Conservation (phyloP, 2,797 vertebrate genomes). For the Mallotus villosus region DNA sequence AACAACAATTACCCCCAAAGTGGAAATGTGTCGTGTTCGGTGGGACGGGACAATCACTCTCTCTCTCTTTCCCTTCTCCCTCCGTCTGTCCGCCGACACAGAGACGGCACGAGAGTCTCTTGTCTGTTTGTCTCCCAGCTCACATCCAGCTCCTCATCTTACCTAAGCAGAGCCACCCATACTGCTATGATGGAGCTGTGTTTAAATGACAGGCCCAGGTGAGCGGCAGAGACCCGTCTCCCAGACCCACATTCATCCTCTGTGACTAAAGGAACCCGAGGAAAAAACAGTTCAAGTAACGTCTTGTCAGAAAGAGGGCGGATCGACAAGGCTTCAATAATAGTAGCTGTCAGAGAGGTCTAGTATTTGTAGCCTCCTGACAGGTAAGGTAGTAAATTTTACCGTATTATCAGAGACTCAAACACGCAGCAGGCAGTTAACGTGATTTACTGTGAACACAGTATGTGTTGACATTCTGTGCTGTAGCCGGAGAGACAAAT, state of each 20-base stretch:
- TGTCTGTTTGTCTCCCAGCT: neutral
- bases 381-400: slow-evolving; percentile 66
- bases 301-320: slow-evolving; percentile 74
- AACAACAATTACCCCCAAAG: slow-evolving; percentile 59
- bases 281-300: slow-evolving; percentile 68
- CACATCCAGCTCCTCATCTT: neutral
- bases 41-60: slow-evolving; percentile 1
- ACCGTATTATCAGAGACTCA: slow-evolving; percentile 59
- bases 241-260: slow-evolving; percentile 32
- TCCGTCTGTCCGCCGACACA: neutral
- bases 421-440: slow-evolving; percentile 34
- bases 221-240: slow-evolving; percentile 26
- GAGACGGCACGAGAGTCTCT: neutral
- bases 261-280: slow-evolving; percentile 46
- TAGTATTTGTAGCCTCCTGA: slow-evolving; percentile 64
- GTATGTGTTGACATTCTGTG: slow-evolving; percentile 47
- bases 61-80: slow-evolving; percentile 1
- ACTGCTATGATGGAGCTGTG: slow-evolving; percentile 49
- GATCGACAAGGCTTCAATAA: slow-evolving; percentile 68
- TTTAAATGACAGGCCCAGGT: slow-evolving; percentile 55
- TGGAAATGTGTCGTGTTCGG: slow-evolving; percentile 25
- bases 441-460: slow-evolving; percentile 54
- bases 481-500: slow-evolving; percentile 41
- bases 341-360: slow-evolving; percentile 66
- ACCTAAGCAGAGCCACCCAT: slow-evolving; percentile 51